phyloP scores from a whole-genome alignment of 2,113 vertebrate species.

The Tachycineta bicolor region DNA sequence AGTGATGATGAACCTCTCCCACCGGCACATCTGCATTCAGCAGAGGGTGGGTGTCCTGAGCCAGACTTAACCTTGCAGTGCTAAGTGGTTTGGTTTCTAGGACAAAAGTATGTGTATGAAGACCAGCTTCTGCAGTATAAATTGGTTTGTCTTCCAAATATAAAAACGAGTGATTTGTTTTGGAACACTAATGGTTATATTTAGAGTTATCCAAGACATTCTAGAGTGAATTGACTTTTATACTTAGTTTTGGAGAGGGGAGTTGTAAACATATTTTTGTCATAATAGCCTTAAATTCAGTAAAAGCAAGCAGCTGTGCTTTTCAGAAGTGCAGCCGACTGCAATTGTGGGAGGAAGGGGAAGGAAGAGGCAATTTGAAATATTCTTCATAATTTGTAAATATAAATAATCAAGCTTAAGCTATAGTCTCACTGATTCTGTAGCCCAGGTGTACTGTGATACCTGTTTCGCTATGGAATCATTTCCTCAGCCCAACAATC shows the following conservation, averaged over 20 bases:
- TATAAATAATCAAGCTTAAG: neutral
- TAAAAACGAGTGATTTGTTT: neutral
- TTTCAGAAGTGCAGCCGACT: neutral
- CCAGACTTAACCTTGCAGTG: neutral
- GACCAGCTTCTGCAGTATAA: neutral
- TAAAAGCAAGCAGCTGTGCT: neutral
- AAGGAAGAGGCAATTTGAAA: neutral
- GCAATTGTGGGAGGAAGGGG: neutral
- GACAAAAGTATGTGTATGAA: neutral
- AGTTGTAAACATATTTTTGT: neutral
- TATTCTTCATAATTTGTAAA: neutral
- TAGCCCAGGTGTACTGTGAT: neutral
- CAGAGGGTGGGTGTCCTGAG: neutral
- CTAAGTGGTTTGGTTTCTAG: neutral
- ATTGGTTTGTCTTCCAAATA: neutral
- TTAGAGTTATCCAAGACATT: neutral
- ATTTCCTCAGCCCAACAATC: neutral
- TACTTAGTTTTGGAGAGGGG: neutral
- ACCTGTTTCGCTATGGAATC: neutral
- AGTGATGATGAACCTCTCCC: neutral
- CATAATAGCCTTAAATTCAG: slow-evolving; percentile 9
- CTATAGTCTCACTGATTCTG: neutral
- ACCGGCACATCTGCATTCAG: neutral
- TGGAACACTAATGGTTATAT: neutral
- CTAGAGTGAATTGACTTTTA: neutral